A percentile compares a stretch with the other conserved stretches of the same genome.
phyloP scores from a whole-genome alignment of 2,888 invertebrate genomes.

The Rhagophthalmus giganteus region DNA sequence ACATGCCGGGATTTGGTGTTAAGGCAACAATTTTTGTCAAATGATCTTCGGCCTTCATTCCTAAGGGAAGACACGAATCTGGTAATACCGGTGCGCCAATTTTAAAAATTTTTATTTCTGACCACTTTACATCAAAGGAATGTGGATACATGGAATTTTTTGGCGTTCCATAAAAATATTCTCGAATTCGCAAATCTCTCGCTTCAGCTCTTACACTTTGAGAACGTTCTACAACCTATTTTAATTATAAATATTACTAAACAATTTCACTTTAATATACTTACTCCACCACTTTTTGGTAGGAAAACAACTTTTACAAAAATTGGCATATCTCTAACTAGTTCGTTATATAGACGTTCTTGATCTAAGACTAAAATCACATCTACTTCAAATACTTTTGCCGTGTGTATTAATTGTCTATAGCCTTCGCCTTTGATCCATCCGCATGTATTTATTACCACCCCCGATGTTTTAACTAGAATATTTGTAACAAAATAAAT shows the following conservation, averaged over 20 bases:
- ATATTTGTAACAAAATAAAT: too few relatives aligned
- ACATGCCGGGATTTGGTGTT: constrained; percentile 72
- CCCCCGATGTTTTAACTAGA: constrained; percentile 81
- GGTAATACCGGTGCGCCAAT: constrained; percentile 92
- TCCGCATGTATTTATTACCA: constrained; percentile 96
- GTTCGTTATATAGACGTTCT: constrained; percentile 91
- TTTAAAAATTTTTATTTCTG: constrained; percentile 88
- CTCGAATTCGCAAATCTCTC: constrained; percentile 79
- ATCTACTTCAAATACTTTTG: constrained; percentile 94
- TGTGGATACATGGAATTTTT: constrained; percentile 77
- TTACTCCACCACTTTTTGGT: constrained; percentile 95
- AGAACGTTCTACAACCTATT: constrained; percentile 83
- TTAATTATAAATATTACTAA: constrained; percentile 12
- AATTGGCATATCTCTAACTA: constrained; percentile 89
- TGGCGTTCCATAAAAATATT: constrained; percentile 95
- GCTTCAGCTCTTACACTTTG: constrained; percentile 70
- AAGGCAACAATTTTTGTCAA: constrained; percentile 85
- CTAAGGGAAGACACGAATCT: constrained; percentile 94
- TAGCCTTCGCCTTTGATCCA: constrained; percentile 95
- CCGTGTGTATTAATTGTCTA: constrained; percentile 81
- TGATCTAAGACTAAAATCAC: constrained; percentile 95
- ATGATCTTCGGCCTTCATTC: constrained; percentile 92
- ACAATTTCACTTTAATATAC: not conserved
- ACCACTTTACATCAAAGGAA: constrained; percentile 90
- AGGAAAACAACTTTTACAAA: constrained; percentile 90